A percentile compares a stretch with the other conserved stretches of the same genome.
Evolutionary conservation across 2,888 invertebrate genomes (phyloP).

Genomic region (Habrosyne pyritoides): DNA sequence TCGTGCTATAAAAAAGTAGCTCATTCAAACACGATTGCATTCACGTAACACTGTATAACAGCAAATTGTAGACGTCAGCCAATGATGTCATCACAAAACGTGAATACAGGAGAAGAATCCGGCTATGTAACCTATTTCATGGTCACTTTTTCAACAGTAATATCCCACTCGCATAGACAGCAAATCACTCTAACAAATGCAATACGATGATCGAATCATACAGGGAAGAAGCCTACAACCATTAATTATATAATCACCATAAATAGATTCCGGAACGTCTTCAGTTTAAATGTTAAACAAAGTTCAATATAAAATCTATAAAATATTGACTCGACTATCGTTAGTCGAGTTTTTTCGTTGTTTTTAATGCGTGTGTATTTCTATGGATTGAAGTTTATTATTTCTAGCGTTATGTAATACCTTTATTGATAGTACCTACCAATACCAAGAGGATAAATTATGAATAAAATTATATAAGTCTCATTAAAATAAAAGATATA

Average conservation of each 20-base stretch:
- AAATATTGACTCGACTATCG: background rate
- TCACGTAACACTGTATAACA: constrained; percentile 48
- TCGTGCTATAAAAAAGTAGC: constrained; percentile 8
- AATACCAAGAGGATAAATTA: too few relatives aligned
- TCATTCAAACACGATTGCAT: constrained; percentile 14
- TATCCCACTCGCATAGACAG: constrained; percentile 55
- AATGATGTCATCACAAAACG: constrained; percentile 68
- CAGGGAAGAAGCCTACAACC: constrained; percentile 46
- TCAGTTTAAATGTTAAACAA: constrained; percentile 27
- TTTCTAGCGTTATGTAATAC: too few relatives aligned
- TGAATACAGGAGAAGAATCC: constrained; percentile 69
- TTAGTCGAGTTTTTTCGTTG: background rate
- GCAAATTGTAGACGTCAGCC: constrained; percentile 61
- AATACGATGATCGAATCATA: constrained; percentile 49
- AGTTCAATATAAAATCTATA: constrained; percentile 31
- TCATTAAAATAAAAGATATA: background rate
- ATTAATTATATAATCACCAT: constrained; percentile 47
- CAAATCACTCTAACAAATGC: constrained; percentile 41
- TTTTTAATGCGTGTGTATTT: background rate
- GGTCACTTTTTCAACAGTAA: constrained; percentile 73
- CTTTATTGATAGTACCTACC: background rate
- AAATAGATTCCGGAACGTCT: constrained; percentile 51
- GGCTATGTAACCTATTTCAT: constrained; percentile 71
- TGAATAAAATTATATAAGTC: background rate
- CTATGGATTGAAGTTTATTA: background rate